Percentiles rank a stretch among this genome's conserved stretches.
Conservation (phyloP, 1,140 invertebrate genomes). For the Zaprionus tsacasi region DNA sequence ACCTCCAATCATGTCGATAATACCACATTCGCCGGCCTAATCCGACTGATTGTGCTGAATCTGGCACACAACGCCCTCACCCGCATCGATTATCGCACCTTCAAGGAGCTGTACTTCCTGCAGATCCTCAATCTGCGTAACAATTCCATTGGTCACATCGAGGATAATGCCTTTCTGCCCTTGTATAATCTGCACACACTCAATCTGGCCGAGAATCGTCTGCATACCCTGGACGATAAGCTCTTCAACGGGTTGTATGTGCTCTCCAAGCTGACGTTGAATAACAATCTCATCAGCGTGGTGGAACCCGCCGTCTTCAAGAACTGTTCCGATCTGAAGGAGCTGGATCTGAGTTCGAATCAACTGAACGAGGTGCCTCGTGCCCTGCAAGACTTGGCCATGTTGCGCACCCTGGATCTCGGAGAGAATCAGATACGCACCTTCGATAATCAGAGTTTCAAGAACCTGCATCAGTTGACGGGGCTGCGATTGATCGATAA, state of each 20-base stretch:
- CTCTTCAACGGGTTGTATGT: conserved; percentile 94
- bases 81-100: conserved; percentile 92
- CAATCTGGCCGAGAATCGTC: conserved; percentile 92
- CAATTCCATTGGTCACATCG: conserved; percentile 93
- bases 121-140: conserved; percentile 94
- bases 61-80: conserved; percentile 93
- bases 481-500: conserved; percentile 94
- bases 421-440: conserved; percentile 93
- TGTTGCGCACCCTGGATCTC: conserved; percentile 93
- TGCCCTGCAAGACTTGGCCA: conserved; percentile 91
- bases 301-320: conserved; percentile 93
- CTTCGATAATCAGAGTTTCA: conserved; percentile 92
- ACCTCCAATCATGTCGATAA: conserved; percentile 92
- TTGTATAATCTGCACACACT: conserved; percentile 94
- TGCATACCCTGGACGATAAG: conserved; percentile 91
- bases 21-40: conserved; percentile 92
- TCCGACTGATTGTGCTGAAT: conserved; percentile 92
- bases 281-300: conserved; percentile 92
- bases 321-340: conserved; percentile 95
- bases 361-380: conserved; percentile 91
- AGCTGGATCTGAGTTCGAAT: conserved; percentile 95
- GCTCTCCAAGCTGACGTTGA: conserved; percentile 92
- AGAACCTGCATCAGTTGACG: conserved; percentile 92
- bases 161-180: conserved; percentile 93
- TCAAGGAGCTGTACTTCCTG: conserved; percentile 94